Conservation (phyloP, 1,140 invertebrate species). For the Lepidurus arcticus region DNA sequence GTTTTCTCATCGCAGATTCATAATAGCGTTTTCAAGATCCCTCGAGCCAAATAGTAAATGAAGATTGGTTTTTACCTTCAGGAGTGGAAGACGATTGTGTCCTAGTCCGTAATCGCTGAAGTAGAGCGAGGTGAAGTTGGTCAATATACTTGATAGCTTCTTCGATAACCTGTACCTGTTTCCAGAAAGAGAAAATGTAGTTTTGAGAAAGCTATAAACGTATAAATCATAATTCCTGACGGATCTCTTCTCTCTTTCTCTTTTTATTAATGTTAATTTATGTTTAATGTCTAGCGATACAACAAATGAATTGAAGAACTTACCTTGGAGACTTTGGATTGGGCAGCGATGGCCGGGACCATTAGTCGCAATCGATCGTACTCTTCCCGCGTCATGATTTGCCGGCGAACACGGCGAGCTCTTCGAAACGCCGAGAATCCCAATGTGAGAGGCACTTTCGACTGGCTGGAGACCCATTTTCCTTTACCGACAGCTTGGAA, state of each 20-base stretch:
- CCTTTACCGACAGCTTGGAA: background rate
- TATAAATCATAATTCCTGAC: too few species aligned
- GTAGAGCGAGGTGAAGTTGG: slow-evolving; percentile 42
- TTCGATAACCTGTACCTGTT: slow-evolving; percentile 45
- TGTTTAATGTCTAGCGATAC: slow-evolving; percentile 6
- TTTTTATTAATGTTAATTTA: background rate
- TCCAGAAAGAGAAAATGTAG: background rate
- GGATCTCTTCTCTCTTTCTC: too few species aligned
- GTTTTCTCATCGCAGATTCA: too few species aligned
- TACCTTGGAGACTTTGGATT: slow-evolving; percentile 40
- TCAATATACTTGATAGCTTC: slow-evolving; percentile 46
- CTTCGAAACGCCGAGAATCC: slow-evolving; percentile 33
- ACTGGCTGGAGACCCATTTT: background rate
- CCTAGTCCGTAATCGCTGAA: slow-evolving; percentile 40
- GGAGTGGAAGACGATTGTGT: slow-evolving; percentile 38
- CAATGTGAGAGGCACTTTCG: slow-evolving; percentile 17
- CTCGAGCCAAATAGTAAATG: background rate
- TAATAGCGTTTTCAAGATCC: background rate
- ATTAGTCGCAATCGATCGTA: slow-evolving; percentile 39
- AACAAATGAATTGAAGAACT: slow-evolving; percentile 5
- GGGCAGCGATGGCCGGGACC: slow-evolving; percentile 39
- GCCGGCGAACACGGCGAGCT: slow-evolving; percentile 24
- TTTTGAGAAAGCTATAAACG: background rate
- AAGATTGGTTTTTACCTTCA: slow-evolving; percentile 38
- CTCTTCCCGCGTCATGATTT: slow-evolving; percentile 36